These are phyloP conservation scores for Poeciliopsis turneri DNA, from an alignment of 2,797 vertebrate genomes.

Conservation along the genomic window DNA sequence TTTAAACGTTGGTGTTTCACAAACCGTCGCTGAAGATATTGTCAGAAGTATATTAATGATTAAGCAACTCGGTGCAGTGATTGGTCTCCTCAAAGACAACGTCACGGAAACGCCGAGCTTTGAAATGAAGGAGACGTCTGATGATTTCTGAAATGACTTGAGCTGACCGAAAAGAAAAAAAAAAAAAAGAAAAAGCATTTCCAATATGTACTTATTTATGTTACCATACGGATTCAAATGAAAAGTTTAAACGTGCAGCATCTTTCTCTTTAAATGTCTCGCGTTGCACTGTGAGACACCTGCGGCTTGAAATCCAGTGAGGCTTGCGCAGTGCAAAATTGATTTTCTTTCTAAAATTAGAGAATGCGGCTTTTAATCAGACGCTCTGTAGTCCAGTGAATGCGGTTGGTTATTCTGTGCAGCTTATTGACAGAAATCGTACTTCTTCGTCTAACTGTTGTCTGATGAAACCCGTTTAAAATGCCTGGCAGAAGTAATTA, in stretches of 20 bases:
- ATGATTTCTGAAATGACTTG: background rate
- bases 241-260: too few relatives aligned
- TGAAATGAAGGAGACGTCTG: background rate
- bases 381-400: too few relatives aligned
- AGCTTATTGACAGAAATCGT: background rate
- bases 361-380: too few relatives aligned
- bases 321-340: too few relatives aligned
- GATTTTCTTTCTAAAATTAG: too few relatives aligned
- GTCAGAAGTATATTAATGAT: background rate
- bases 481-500: background rate
- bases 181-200: too few relatives aligned
- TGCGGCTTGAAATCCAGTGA: too few relatives aligned
- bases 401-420: background rate
- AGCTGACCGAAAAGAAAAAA: background rate
- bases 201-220: too few relatives aligned
- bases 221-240: too few relatives aligned
- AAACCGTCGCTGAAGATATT: background rate
- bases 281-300: too few relatives aligned
- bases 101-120: background rate
- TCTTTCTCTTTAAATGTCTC: too few relatives aligned
- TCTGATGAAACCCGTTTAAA: background rate
- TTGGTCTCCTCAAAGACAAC: background rate
- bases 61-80: background rate
- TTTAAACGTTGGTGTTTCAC: background rate
- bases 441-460: background rate